Evolutionary conservation across 2,113 vertebrate genomes (phyloP), one percentile per base, ranked within the genome.

Genomic region (Pelusios castaneus): DNA sequence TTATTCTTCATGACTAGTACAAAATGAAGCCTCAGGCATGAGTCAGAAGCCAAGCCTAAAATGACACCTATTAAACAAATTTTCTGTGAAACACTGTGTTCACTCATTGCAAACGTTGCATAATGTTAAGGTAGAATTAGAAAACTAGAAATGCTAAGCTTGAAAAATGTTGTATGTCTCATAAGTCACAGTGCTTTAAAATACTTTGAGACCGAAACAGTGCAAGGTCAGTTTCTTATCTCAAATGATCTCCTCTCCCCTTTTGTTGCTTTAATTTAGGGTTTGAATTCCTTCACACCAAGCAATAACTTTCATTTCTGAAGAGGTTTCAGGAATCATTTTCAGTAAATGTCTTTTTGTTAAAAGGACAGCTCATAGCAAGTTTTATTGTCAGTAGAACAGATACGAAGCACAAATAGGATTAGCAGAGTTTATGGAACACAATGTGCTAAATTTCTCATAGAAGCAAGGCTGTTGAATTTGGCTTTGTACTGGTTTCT

Each of bases 311-410:
- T 92, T 16, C 47, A 34, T 51, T 94, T 31, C 79, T 91, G 60
- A 92, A 60, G 51, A 81, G 41, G 87, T 88, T 94, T 86, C 78
- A 76, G 82, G 82, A 89, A 86, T 89, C 84, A 34, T 5, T 5
- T 21, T 45, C 1, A 1, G 27, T n/a, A 70, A 90, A 84, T 92
- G 21, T 24, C 43, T 83, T 93, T 54, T 77, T n/a, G 75, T 84
- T 93, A 80, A 85, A 76, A 1, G 92, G 90, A 77, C 54, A 80
- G 41, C 54, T 94, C 86, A 56, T 67, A 49, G 89, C 47, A 51
- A 60, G 73, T 93, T 89, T 87, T 87, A 54, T 34, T 96, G 34
- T 22, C n/a, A 70, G 9, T 89, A 45, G 93, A 95, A 87, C 86
- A 86, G 73, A 92, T 92, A 51, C 49, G 81, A n/a, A 77, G 31